Evolutionary conservation across 2,113 vertebrate genomes (phyloP), one percentile per base, ranked within the genome.

Genomic region (Ondatra zibethicus): DNA sequence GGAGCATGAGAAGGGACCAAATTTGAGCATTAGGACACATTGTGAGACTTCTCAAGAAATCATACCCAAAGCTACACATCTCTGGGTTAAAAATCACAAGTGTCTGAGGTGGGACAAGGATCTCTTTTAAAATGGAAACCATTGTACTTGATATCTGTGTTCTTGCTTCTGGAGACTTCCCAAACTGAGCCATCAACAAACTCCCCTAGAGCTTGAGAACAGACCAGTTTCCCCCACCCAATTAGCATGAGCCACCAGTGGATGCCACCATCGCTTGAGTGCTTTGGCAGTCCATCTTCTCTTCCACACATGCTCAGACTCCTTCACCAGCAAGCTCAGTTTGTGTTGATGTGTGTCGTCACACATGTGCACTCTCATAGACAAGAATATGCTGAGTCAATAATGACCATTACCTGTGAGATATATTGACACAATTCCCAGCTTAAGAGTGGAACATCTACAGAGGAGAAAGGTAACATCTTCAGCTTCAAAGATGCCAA

Each of bases 311-410:
- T 61, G 42, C 11, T 68, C 13, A 66, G 29, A 45, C 39, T 85
- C 39, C 31, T 84, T 92, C 31, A 31, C 33, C 47, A 95, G 72
- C n/a, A 91, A 45, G 61, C 66, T 95, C 80, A 39, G n/a, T 77
- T 93, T 68, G 73, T 27, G 27, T 42, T n/a, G 31, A 39, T 13
- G 6, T n/a, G 33, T 33, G 72, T 86, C 70, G 10, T 45, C 42
- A 70, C 23, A 45, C 65, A 1, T 88, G 36, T 42, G 55, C 17
- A 78, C 84, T 94, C 45, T 88, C 52, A 5, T 7, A 88, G 70
- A 31, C 7, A 65, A 77, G 5, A 11, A n/a, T 66, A 39, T 33
- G 42, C 29, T 33, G 42, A 84, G 31, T 19, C 70, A 36, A 42
- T 77, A 66, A 3, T 77, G 70, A 81, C 31, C 9, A 27, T 5